Percentiles rank a stretch among this genome's conserved stretches.
Conservation (phyloP, 2,888 invertebrate genomes). For the Athalia circularis region DNA sequence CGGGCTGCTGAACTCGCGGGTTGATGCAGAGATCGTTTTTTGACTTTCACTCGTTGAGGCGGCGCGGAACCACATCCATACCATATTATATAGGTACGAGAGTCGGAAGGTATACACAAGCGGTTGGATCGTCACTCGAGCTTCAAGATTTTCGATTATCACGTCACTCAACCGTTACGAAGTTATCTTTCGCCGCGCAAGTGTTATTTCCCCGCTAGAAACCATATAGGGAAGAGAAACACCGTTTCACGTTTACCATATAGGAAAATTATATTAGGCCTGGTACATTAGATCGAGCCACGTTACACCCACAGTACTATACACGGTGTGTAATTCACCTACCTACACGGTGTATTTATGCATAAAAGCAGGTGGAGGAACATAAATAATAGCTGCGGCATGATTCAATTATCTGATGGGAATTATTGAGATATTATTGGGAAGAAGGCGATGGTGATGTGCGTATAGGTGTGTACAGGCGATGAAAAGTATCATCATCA, state of each 20-base stretch:
- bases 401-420: too few relatives aligned
- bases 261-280: too few relatives aligned
- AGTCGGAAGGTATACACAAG: too few relatives aligned
- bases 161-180: background rate
- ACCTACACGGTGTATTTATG: too few relatives aligned
- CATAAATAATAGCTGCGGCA: too few relatives aligned
- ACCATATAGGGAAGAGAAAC: background rate
- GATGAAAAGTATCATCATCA: background rate
- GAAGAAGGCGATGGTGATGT: background rate
- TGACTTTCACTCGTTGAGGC: background rate
- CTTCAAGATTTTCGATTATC: constrained; percentile 6
- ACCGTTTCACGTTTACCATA: too few relatives aligned
- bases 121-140: background rate
- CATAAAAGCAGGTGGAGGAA: too few relatives aligned
- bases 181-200: background rate
- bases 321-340: too few relatives aligned
- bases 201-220: background rate
- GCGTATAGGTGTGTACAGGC: background rate
- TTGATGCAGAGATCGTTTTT: background rate
- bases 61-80: background rate
- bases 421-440: too few relatives aligned
- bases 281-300: too few relatives aligned
- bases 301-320: too few relatives aligned
- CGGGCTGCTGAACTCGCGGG: background rate
- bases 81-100: background rate